Base-by-base conservation (phyloP, 2,888 invertebrate genomes). In the Zhuqinia jingwanae region DNA sequence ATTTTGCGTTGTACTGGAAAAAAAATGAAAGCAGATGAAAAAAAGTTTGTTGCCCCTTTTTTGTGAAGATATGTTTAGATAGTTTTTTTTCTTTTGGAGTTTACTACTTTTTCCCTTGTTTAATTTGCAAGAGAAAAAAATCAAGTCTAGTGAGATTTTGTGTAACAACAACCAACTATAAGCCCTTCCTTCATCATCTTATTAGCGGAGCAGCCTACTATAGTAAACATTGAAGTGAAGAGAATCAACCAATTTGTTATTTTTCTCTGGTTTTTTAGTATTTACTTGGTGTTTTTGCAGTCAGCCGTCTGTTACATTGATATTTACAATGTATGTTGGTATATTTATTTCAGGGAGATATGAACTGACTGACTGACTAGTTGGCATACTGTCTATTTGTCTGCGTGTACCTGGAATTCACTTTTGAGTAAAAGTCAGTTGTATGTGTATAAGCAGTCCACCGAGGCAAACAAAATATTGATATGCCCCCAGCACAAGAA, bases 131-230 rank as follows among this genome's bases (percentile, higher is more conserved):
- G n/a, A 15, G n/a, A 63, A 22, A 17, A 63, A 36, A 63, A 63
- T 27, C 15, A 63, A 36, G 5, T 30, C 27, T 63, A 63, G 8
- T 15, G 15, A 50, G 63, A 30, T n/a, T n/a, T 6, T 36, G 36
- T 15, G 13, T 2, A 13, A 25, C 50, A 27, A 10, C 30, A 2
- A 30, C n/a, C 50, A 27, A 10, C 30, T n/a, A 30, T 36, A 63
- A 42, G 45, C 42, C 1, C 22, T 45, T 68, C 45, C 22, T 13
- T 60, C 22, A 3, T 36, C 1, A 20, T 20, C 42, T 68, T 68
- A 68, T 68, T 68, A 68, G 63, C 36, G 27, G 68, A 68, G 68
- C 36, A 36, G 30, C 30, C 27, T 25, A 65, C 65, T 60, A n/a
- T 70, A 50, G 73, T n/a, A 13, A 47, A 53, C 47, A 50, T 47